Evolutionary conservation across 2,113 vertebrate genomes (phyloP).

Genomic region (Zosterops borbonicus): DNA sequence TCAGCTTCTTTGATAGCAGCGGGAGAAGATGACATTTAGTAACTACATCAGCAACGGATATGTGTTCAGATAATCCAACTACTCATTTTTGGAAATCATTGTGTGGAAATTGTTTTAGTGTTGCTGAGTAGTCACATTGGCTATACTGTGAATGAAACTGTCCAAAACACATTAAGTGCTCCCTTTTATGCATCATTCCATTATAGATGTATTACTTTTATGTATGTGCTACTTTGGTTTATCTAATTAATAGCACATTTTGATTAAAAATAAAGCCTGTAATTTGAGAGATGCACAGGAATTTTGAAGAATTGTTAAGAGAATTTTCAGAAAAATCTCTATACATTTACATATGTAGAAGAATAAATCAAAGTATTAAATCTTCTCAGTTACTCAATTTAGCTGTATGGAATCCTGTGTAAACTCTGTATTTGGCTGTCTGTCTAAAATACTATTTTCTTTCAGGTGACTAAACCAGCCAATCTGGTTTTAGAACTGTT

Average conservation of each 20-base stretch:
- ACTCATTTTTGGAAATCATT: not conserved
- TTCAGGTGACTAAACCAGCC: not conserved
- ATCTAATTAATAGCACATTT: not conserved
- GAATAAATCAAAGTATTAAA: not conserved
- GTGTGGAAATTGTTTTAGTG: not conserved
- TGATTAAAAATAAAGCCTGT: not conserved
- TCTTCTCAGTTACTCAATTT: not conserved
- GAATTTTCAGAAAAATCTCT: not conserved
- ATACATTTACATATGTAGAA: not conserved
- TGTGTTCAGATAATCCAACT: not conserved
- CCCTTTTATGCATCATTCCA: not conserved
- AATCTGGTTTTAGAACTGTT: not conserved
- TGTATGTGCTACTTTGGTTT: not conserved
- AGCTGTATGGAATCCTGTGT: not conserved
- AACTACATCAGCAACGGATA: not conserved
- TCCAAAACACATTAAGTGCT: not conserved
- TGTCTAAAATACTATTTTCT: not conserved
- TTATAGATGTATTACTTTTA: not conserved
- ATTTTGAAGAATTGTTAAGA: not conserved
- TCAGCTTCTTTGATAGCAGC: not conserved
- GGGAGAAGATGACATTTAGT: not conserved
- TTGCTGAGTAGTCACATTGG: not conserved
- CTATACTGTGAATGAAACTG: not conserved
- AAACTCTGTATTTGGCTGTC: not conserved
- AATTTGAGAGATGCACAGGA: not conserved